Conservation (phyloP, 1,140 invertebrate genomes). For the Drosophila nigromelanica region DNA sequence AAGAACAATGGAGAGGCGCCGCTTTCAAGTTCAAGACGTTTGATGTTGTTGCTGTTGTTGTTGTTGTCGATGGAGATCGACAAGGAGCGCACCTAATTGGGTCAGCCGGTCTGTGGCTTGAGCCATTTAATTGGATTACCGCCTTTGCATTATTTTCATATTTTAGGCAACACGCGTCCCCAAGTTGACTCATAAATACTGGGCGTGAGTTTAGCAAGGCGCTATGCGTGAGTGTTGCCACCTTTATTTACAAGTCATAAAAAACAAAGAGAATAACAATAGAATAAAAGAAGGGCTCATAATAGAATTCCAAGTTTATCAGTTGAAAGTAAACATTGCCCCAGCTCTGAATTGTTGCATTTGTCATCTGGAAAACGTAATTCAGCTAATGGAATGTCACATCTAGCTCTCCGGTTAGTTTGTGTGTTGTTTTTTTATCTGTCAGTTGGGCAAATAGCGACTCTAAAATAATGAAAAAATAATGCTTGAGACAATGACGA, state of each 20-base stretch:
- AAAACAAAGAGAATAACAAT: neutral
- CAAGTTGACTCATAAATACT: constrained; percentile 43
- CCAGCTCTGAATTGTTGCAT: constrained; percentile 19
- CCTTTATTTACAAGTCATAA: constrained; percentile 41
- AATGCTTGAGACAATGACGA: constrained; percentile 42
- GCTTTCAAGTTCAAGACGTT: constrained; percentile 73
- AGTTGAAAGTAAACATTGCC: constrained; percentile 40
- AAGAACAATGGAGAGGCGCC: constrained; percentile 75
- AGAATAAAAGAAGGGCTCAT: neutral
- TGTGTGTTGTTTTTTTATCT: constrained; percentile 54
- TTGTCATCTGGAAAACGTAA: constrained; percentile 40
- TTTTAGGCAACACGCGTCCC: constrained; percentile 66
- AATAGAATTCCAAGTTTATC: constrained; percentile 63
- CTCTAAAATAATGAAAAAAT: constrained; percentile 19
- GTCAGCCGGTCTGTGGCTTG: constrained; percentile 65
- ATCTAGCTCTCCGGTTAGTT: neutral
- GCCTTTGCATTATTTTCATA: constrained; percentile 70
- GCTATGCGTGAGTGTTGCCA: constrained; percentile 7
- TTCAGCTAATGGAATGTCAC: constrained; percentile 58
- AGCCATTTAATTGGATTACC: constrained; percentile 82
- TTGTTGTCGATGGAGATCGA: constrained; percentile 45
- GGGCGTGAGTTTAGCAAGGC: constrained; percentile 15
- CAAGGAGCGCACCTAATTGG: constrained; percentile 75
- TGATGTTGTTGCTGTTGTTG: constrained; percentile 23
- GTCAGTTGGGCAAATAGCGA: constrained; percentile 50